These are phyloP conservation scores for Druon quercuslanigerum DNA, from an alignment of 1,140 invertebrate genomes.

Conservation along the genomic window DNA sequence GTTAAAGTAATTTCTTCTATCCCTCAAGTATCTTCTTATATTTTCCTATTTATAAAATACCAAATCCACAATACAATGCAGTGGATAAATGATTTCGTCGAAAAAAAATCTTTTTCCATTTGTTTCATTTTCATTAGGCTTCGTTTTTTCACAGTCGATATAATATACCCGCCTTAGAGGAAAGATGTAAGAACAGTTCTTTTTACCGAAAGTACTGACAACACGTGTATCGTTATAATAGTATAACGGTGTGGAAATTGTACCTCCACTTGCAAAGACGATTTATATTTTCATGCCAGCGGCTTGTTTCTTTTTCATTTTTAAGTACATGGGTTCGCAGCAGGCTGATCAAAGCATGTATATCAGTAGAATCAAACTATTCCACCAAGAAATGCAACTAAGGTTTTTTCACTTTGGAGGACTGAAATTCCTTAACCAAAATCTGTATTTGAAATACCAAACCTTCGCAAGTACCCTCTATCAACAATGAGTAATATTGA, in stretches of 20 bases:
- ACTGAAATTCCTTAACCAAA: not conserved
- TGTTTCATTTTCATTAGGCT: not conserved
- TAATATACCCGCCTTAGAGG: not conserved
- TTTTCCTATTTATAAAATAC: too few relatives aligned
- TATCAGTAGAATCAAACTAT: not conserved
- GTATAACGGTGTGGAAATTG: slow-evolving; percentile 13
- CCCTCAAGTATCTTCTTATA: too few relatives aligned
- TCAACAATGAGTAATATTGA: too few relatives aligned
- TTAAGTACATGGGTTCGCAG: not conserved
- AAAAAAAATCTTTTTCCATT: too few relatives aligned
- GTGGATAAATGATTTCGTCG: too few relatives aligned
- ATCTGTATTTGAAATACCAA: not conserved
- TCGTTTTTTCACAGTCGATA: not conserved
- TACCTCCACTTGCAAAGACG: slow-evolving; percentile 12
- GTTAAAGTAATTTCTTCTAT: too few relatives aligned
- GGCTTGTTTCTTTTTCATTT: not conserved
- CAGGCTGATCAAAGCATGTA: slow-evolving; percentile 8
- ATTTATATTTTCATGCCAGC: slow-evolving; percentile 26
- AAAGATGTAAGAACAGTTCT: slow-evolving; percentile 2
- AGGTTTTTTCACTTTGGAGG: not conserved
- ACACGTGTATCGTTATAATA: not conserved
- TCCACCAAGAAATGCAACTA: not conserved
- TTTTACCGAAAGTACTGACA: not conserved
- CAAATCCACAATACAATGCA: too few relatives aligned
- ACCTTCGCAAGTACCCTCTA: too few relatives aligned